Base-by-base conservation (phyloP, 2,113 vertebrate genomes). In the Apistogramma diplotaenia region DNA sequence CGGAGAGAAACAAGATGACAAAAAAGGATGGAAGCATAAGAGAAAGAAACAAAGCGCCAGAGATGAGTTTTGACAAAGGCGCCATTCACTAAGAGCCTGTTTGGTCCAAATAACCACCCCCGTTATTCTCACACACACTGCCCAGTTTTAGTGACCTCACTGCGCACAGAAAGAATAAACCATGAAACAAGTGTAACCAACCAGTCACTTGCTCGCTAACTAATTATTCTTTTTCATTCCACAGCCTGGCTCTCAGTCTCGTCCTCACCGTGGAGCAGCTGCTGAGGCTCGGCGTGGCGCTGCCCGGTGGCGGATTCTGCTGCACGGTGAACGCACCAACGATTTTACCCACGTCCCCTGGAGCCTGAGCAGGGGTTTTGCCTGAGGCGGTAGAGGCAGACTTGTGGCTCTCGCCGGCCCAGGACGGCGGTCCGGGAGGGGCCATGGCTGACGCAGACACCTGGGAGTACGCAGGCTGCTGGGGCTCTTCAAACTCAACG, bases 261-360 rank as follows among this genome's bases (percentile, higher is more conserved):
- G 8, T 61, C 31, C 89, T 96, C 93, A 99, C 98, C 88, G 97
- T 97, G 89, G 98, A 99, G 90, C 98, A 99, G 86, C 96, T 97
- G 92, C 97, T 97, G 79, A 96, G 95, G 49, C 97, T 98, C 2
- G 97, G 97, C 0, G 97, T 99, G 80, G 93, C 93, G 85, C 94
- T 98, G 87, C 96, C 95, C 0, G 95, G 90, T 0, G 92, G 94
- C 0, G 84, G 93, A 0, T 87, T 93, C 93, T 97, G 97, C 78
- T 96, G 96, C 80, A 96, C 85, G 0, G 93, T 95, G 89, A 99
- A 98, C 3, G 95, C 90, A 0, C 93, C 82, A 0, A 92, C 93
- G 86, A 96, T 90, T 0, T 89, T 94, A 51, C 93, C 57, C 2
- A 93, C 88, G 85, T 97, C 94, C 1, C 87, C 88, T 2, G 72